Base-by-base conservation (phyloP, 2,888 invertebrate species). In the Spodoptera picta region DNA sequence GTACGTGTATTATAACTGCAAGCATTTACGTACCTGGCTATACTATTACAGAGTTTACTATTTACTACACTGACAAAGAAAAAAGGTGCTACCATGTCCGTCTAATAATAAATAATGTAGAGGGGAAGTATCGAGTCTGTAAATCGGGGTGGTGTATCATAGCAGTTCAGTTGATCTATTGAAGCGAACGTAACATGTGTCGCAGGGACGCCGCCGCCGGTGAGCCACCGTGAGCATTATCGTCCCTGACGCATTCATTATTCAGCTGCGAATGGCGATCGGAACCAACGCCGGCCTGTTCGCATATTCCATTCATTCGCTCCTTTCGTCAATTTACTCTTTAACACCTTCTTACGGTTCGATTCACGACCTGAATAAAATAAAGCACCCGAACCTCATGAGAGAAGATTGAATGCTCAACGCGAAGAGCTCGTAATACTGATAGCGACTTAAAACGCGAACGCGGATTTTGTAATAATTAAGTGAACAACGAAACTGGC, bases 291-390 rank as follows among this genome's bases (percentile, higher is more conserved):
- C 86, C 83, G 72, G 85, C 83, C 87, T 87, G 84, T 85, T 88
- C 90, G 85, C 85, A 90, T 92, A 90, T 90, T 90, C 90, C 89
- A 91, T 92, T 91, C 88, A 92, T 90, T 88, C 89, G 85, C 83
- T 89, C 88, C 87, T 87, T 92, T 90, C 87, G 86, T 89, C 90
- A 87, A 90, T 92, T 92, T 91, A 90, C 92, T 92, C 89, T 91
- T 93, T 92, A 92, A 91, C 93, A 93, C 93, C 92, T 93, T 90
- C 90, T 91, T 91, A 92, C 87, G 85, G 85, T 81, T 87, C 86
- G 87, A 86, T 90, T 89, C 91, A 89, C 87, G 86, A 82, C 80
- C 83, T 93, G 92, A 93, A 93, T 93, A 93, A 93, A 90, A 90
- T 90, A 92, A 87, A 85, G 85, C 81, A 80, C 78, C 70, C 67